A percentile compares a stretch with the other conserved stretches of the same genome.
Conservation (phyloP, 1,140 invertebrate genomes). For the Homalodisca vitripennis region DNA sequence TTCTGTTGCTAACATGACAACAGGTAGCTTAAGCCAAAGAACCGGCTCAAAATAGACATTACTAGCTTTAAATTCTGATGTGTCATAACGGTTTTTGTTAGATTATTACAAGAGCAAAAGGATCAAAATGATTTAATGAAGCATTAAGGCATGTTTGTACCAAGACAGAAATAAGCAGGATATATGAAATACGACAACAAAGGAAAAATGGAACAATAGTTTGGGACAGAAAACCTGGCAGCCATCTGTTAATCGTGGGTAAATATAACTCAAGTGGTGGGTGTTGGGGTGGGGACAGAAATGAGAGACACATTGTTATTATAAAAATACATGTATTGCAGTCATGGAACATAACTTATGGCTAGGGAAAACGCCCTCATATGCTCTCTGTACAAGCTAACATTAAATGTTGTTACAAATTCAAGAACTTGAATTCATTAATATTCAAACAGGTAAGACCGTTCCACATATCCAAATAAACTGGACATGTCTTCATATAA, state of each 20-base stretch:
- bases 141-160: conserved; percentile 17
- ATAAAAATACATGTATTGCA: conserved; percentile 33
- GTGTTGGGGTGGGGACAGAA: not conserved
- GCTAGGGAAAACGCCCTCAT: conserved; percentile 13
- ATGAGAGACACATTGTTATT: conserved; percentile 18
- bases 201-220: not conserved
- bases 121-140: not conserved
- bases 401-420: too few relatives aligned
- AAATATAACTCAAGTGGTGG: conserved; percentile 24
- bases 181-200: not conserved
- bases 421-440: too few relatives aligned
- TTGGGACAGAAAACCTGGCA: not conserved
- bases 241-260: not conserved
- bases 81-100: too few relatives aligned
- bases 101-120: too few relatives aligned
- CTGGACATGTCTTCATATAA: too few relatives aligned
- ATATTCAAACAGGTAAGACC: too few relatives aligned
- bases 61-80: too few relatives aligned
- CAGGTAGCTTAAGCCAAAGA: too few relatives aligned
- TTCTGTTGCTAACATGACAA: too few relatives aligned
- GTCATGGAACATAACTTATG: conserved; percentile 31
- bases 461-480: too few relatives aligned
- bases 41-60: too few relatives aligned
- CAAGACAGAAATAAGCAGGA: conserved; percentile 9
- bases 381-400: too few relatives aligned